Evolutionary conservation across 2,797 vertebrate species (phyloP).

Genomic region (Sebastes kiyomatsui): DNA sequence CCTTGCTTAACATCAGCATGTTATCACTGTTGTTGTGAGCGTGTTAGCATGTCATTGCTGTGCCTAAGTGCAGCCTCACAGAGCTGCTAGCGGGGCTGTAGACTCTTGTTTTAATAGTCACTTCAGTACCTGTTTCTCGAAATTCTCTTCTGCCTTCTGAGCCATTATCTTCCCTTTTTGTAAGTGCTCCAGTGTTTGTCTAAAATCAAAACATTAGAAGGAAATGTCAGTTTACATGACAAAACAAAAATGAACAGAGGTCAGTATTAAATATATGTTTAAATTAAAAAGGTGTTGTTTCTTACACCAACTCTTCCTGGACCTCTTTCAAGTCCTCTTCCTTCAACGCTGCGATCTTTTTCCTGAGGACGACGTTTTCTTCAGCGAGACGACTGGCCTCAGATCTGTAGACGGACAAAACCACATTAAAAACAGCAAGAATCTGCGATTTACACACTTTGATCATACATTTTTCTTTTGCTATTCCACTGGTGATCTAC

Average conservation of each 20-base stretch:
- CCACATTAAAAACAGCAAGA: neutral
- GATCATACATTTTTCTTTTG: neutral
- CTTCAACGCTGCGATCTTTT: conserved; percentile 83
- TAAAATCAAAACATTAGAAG: conserved; percentile 52
- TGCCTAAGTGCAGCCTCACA: neutral
- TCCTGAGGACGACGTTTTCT: conserved; percentile 85
- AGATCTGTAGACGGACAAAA: conserved; percentile 72
- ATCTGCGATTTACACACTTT: conserved; percentile 4
- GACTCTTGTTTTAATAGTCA: neutral
- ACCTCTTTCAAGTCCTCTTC: conserved; percentile 87
- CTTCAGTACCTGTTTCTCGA: conserved; percentile 87
- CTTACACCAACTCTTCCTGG: conserved; percentile 88
- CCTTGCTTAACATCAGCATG: no score
- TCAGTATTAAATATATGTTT: neutral
- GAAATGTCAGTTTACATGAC: neutral
- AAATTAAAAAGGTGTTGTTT: neutral
- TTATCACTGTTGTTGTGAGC: no score
- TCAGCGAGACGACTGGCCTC: conserved; percentile 87
- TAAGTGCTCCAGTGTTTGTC: conserved; percentile 86
- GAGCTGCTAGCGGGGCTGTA: neutral
- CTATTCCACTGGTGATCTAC: conserved; percentile 24
- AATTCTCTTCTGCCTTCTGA: conserved; percentile 85
- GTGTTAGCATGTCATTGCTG: neutral
- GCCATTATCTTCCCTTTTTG: conserved; percentile 85
- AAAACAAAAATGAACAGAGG: neutral